Percentiles rank a stretch among this genome's conserved stretches.
phyloP scores from a whole-genome alignment of 2,888 invertebrate species.

The Rhingia campestris region DNA sequence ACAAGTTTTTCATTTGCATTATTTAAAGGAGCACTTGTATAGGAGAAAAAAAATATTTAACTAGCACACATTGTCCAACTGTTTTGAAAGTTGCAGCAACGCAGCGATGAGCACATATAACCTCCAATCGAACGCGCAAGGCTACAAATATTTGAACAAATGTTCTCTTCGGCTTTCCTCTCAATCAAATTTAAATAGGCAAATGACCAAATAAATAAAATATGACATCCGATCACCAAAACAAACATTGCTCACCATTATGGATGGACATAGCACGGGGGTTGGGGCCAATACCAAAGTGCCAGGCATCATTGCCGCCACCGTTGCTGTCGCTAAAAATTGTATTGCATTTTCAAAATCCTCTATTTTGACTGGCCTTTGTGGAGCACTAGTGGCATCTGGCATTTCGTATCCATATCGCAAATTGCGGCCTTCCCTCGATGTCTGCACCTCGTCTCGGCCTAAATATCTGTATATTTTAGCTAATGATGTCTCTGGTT shows the following conservation, averaged over 20 bases:
- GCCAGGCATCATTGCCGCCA: background rate
- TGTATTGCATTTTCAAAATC: constrained; percentile 19
- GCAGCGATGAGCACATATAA: constrained; percentile 1
- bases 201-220: constrained; percentile 51
- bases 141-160: constrained; percentile 45
- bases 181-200: constrained; percentile 45
- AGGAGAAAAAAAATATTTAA: background rate
- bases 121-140: constrained; percentile 38
- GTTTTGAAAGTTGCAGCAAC: constrained; percentile 3
- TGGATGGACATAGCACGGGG: constrained; percentile 5
- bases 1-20: no score
- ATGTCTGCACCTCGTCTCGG: background rate
- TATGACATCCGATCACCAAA: constrained; percentile 42
- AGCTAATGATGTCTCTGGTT: constrained; percentile 29
- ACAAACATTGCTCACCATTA: constrained; percentile 34
- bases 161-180: constrained; percentile 13
- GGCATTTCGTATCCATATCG: constrained; percentile 1
- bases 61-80: constrained; percentile 11
- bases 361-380: constrained; percentile 38
- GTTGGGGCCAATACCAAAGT: constrained; percentile 4
- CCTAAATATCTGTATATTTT: constrained; percentile 30
- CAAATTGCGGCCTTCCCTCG: constrained; percentile 2
- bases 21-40: no score
- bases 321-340: background rate
- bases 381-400: constrained; percentile 17